Evolutionary conservation across 1,140 invertebrate species (phyloP).

Genomic region (Lasioglossum albipes): DNA sequence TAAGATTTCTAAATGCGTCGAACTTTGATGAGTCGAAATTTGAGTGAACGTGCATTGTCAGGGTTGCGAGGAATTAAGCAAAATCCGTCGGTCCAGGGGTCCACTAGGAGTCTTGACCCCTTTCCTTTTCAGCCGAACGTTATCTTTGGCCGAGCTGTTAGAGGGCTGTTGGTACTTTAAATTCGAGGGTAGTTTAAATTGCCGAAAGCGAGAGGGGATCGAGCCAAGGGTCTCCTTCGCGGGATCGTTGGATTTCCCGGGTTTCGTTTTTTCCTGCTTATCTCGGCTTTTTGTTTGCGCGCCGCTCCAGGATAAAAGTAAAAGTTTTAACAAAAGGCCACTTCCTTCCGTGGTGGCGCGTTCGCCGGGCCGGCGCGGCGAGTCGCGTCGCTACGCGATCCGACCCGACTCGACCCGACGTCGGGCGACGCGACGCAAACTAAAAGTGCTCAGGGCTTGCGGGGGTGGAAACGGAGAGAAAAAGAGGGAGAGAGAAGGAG

Average conservation of each 20-base stretch:
- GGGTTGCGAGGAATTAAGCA: no score
- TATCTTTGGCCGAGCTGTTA: neutral
- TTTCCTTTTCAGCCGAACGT: neutral
- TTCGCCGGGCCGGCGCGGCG: constrained; percentile 16
- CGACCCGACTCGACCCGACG: constrained; percentile 13
- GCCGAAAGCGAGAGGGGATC: neutral
- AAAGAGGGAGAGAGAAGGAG: no score
- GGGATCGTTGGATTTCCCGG: constrained; percentile 24
- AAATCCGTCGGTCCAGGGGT: neutral
- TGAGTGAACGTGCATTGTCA: no score
- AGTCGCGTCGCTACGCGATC: constrained; percentile 18
- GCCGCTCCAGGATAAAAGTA: constrained; percentile 52
- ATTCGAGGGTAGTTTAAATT: constrained; percentile 24
- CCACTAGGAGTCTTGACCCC: neutral
- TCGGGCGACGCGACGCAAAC: neutral
- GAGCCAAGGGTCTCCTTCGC: neutral
- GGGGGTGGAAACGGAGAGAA: no score
- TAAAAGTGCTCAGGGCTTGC: neutral
- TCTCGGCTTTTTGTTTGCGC: constrained; percentile 40
- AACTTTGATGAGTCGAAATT: no score
- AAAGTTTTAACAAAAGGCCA: constrained; percentile 61
- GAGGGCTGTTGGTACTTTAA: neutral
- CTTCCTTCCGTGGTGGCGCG: constrained; percentile 54
- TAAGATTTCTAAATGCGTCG: no score
- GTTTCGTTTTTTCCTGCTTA: constrained; percentile 30